phyloP scores from a whole-genome alignment of 2,113 vertebrate species.

The Oncorhynchus gorbuscha region DNA sequence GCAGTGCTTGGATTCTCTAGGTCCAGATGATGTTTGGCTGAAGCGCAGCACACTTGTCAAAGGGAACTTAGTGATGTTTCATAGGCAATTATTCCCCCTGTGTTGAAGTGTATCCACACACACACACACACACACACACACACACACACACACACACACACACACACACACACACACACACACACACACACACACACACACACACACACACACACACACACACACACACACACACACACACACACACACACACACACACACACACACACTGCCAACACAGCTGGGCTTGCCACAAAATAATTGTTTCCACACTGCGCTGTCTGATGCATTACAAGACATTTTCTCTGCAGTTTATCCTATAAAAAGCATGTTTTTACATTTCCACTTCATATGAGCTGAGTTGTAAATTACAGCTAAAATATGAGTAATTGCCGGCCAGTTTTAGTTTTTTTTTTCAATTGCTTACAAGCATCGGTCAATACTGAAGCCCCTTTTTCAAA shows the following conservation, averaged over 20 bases:
- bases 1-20: conserved; percentile 39
- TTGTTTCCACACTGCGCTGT: conserved; percentile 66
- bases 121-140: conserved; percentile 8
- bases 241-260: conserved; percentile 36
- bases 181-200: conserved; percentile 12
- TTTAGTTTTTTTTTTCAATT: background rate
- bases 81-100: conserved; percentile 59
- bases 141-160: conserved; percentile 6
- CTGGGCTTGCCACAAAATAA: conserved; percentile 64
- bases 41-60: conserved; percentile 60
- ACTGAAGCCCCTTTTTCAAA: too few relatives aligned
- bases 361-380: conserved; percentile 3
- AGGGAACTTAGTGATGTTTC: conserved; percentile 61
- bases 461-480: too few relatives aligned
- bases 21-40: conserved; percentile 64
- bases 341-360: conserved; percentile 10
- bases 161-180: conserved; percentile 17
- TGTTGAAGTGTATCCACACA: conserved; percentile 42
- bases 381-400: conserved; percentile 6
- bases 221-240: conserved; percentile 38
- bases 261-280: conserved; percentile 55
- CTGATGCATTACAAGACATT: conserved; percentile 48
- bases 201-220: conserved; percentile 34
- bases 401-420: too few relatives aligned
- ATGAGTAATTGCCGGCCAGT: background rate